Base-by-base conservation (phyloP, 2,888 invertebrate genomes). In the Diplolepis rosae region DNA sequence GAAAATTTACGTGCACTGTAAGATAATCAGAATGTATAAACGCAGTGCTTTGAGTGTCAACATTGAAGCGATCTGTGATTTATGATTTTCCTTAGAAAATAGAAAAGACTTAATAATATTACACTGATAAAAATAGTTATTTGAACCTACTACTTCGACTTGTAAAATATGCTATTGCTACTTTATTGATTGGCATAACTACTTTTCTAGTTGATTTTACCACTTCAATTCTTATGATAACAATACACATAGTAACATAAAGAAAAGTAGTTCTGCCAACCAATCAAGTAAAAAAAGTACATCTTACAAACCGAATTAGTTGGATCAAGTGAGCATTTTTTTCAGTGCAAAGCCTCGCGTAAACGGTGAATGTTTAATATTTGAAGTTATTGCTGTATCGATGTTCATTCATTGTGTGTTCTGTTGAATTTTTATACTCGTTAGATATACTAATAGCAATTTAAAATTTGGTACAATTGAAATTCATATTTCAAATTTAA, bases 41-140 rank as follows among this genome's bases (percentile, higher is more conserved):
- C 50, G 50, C 27, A 18, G 24, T 50, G 27, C 50, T 50, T 61
- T 61, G 35, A 56, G 35, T 32, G 22, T 56, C 56, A 61, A 39
- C 61, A 24, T 61, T 61, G 39, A 61, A 61, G 39, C 39, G 61
- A 61, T 61, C 61, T 61, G 61, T 61, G 61, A 61, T 61, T 61
- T 42, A 15, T 61, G 39, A 39, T 61, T 61, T 61, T 61, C 18
- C 7, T 45, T 45, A 45, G 18, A 45, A 45, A 45, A 45, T 45
- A 45, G 15, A 45, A 18, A 45, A 45, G 35, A 22, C 35, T 35
- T 35, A 61, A 61, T n/a, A n/a, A n/a, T n/a, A n/a, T n/a, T n/a
- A n/a, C n/a, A n/a, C n/a, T n/a, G n/a, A n/a, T n/a, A n/a, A n/a
- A n/a, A n/a, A n/a, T n/a, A 61, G 61, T 39, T 61, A 9, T 61